Evolutionary conservation across 2,113 vertebrate genomes (phyloP).

Genomic region (Danionella cerebrum): DNA sequence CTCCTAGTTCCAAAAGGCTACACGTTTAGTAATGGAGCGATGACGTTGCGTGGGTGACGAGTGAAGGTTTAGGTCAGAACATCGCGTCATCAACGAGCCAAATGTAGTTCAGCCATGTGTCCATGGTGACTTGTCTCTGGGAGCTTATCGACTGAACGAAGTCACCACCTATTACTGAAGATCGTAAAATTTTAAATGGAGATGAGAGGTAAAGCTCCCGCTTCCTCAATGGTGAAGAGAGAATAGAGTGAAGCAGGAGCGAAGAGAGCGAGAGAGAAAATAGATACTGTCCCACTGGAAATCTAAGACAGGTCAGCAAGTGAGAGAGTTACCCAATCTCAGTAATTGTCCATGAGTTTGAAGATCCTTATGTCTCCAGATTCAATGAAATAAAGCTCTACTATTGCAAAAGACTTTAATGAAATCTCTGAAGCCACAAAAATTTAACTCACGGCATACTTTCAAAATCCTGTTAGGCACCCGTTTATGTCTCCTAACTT

Average conservation of each 20-base stretch:
- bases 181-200: constrained; percentile 11
- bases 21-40: not conserved
- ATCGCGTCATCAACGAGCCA: constrained; percentile 7
- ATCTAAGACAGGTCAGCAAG: constrained; percentile 65
- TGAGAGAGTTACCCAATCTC: constrained; percentile 14
- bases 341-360: not conserved
- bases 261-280: constrained; percentile 27
- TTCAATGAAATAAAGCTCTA: not conserved
- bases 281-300: constrained; percentile 50
- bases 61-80: constrained; percentile 8
- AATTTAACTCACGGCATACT: not conserved
- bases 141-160: constrained; percentile 3
- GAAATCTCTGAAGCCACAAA: not conserved
- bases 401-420: not conserved
- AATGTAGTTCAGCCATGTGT: not conserved
- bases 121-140: not conserved
- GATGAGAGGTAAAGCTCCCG: constrained; percentile 2
- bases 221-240: constrained; percentile 13
- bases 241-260: constrained; percentile 14
- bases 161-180: constrained; percentile 1
- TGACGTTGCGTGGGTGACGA: not conserved
- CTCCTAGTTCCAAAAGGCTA: not conserved
- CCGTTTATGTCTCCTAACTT: not conserved
- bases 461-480: not conserved
- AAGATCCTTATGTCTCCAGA: not conserved